Percentiles rank a stretch among this genome's conserved stretches.
phyloP scores from a whole-genome alignment of 2,888 invertebrate species.

The Galerucella nymphaeae region DNA sequence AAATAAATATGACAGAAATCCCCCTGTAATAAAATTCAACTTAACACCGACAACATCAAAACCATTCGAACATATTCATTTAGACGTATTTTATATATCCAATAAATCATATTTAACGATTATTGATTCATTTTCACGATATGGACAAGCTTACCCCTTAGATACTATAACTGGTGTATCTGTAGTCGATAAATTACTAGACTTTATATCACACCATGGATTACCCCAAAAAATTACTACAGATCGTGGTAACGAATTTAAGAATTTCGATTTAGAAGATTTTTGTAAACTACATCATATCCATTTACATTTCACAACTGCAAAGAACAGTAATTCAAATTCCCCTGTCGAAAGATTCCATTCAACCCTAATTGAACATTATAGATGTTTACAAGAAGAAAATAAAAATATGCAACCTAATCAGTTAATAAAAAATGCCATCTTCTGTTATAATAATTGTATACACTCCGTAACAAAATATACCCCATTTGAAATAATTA shows the following conservation, averaged over 20 bases:
- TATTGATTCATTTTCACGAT: background rate
- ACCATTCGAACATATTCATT: background rate
- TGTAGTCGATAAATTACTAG: background rate
- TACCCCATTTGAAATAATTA: too few species aligned
- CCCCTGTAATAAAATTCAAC: too few species aligned
- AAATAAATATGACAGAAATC: too few species aligned
- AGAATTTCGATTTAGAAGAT: background rate
- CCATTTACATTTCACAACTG: background rate
- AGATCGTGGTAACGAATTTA: conserved; percentile 4
- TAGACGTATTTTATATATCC: background rate
- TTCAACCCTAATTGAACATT: too few species aligned
- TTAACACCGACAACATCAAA: conserved; percentile 10
- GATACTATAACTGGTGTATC: background rate
- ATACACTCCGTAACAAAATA: too few species aligned
- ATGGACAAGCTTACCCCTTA: background rate
- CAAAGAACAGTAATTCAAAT: background rate
- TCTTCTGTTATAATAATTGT: too few species aligned
- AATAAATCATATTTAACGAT: background rate
- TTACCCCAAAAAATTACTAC: conserved; percentile 9
- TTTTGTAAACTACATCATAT: background rate
- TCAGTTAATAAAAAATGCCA: too few species aligned
- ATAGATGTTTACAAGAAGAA: too few species aligned
- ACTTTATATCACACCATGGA: background rate
- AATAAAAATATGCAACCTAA: too few species aligned
- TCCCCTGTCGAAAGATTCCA: background rate